Evolutionary conservation across 2,888 invertebrate genomes (phyloP).

Genomic region (Bimastos eiseni): DNA sequence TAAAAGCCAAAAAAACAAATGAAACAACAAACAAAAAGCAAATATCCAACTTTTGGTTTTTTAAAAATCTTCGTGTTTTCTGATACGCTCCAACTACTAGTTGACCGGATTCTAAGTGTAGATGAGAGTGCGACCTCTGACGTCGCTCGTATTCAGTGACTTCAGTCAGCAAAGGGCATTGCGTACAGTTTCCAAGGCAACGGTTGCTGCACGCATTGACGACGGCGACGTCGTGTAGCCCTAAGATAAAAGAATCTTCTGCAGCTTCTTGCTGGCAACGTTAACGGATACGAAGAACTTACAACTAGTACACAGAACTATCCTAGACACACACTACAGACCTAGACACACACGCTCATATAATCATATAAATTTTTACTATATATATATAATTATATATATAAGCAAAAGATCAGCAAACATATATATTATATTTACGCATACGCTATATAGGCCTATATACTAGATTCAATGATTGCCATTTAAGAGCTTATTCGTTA

Average conservation of each 20-base stretch:
- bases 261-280: not conserved
- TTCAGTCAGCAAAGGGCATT: not conserved
- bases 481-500: too few species aligned
- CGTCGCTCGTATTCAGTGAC: not conserved
- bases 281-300: not conserved
- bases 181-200: conserved; percentile 6
- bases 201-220: not conserved
- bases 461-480: too few species aligned
- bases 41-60: too few species aligned
- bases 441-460: too few species aligned
- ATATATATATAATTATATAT: too few species aligned
- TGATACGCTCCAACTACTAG: too few species aligned
- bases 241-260: not conserved
- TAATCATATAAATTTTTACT: not conserved
- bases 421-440: too few species aligned
- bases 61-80: too few species aligned
- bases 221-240: not conserved
- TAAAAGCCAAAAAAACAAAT: too few species aligned
- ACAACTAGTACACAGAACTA: not conserved
- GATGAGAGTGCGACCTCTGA: not conserved
- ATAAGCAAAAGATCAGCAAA: too few species aligned
- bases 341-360: not conserved
- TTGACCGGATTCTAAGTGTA: not conserved
- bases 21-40: too few species aligned
- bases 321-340: not conserved